These are phyloP conservation scores for Pterocles burchelli DNA, from an alignment of 2,113 vertebrate species.

Conservation along the genomic window DNA sequence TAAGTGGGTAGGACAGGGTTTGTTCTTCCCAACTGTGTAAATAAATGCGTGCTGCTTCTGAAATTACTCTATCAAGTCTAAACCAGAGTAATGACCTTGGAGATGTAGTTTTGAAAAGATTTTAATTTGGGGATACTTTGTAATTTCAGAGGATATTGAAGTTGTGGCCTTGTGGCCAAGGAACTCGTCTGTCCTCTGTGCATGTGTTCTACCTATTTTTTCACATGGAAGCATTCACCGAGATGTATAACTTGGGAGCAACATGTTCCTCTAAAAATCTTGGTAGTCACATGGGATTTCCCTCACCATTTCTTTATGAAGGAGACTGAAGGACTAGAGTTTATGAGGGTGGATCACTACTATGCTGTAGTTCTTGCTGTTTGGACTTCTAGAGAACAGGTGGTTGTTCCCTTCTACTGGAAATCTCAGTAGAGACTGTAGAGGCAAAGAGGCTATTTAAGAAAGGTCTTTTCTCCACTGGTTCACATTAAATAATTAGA, in stretches of 20 bases:
- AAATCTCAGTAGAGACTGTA: background rate
- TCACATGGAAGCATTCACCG: background rate
- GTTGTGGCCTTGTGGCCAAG: background rate
- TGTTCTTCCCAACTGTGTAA: background rate
- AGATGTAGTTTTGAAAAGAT: background rate
- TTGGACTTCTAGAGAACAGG: background rate
- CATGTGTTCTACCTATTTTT: background rate
- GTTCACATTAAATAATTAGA: background rate
- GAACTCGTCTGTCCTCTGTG: background rate
- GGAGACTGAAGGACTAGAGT: background rate
- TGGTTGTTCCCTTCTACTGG: background rate
- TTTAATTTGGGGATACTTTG: background rate
- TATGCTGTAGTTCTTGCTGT: background rate
- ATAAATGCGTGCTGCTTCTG: background rate
- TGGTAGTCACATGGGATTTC: background rate
- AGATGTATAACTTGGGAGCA: background rate
- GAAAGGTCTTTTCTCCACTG: background rate
- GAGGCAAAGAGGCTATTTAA: background rate
- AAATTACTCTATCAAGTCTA: background rate
- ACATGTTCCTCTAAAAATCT: background rate
- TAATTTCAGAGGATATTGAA: background rate
- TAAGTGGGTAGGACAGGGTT: background rate
- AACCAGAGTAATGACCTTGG: background rate
- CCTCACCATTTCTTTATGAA: background rate
- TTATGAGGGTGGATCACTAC: background rate